These are phyloP conservation scores for Germaria angustata DNA, from an alignment of 2,888 invertebrate genomes.

Conservation along the genomic window DNA sequence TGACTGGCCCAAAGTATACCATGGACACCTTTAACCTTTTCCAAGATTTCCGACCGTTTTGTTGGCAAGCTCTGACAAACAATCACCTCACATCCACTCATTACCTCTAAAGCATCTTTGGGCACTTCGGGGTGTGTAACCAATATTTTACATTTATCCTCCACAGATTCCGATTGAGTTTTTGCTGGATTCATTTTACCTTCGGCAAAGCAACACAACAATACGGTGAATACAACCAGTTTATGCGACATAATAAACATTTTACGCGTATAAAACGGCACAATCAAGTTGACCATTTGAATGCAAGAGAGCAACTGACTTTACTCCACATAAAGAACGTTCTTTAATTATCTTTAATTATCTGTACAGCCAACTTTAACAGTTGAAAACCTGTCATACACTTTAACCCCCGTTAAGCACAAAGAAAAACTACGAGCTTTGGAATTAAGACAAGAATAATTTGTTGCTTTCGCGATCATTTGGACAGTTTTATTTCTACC, in stretches of 20 bases:
- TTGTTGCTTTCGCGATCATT: neutral
- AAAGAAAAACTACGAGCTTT: no score
- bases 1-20: conserved; percentile 77
- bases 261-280: conserved; percentile 4
- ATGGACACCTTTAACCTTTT: conserved; percentile 77
- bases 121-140: conserved; percentile 87
- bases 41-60: conserved; percentile 74
- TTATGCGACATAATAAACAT: conserved; percentile 39
- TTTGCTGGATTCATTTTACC: conserved; percentile 38
- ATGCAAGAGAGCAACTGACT: conserved; percentile 36
- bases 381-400: conserved; percentile 27
- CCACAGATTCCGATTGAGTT: neutral
- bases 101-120: conserved; percentile 83
- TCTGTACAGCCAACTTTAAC: conserved; percentile 1
- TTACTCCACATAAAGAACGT: conserved; percentile 19
- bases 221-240: conserved; percentile 24
- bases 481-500: neutral
- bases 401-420: neutral
- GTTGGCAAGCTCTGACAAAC: conserved; percentile 74
- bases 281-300: neutral
- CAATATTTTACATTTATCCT: conserved; percentile 82
- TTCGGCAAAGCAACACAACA: conserved; percentile 31
- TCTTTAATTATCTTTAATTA: conserved; percentile 34
- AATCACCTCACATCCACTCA: conserved; percentile 80
- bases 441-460: neutral